Conservation (phyloP, 2,113 vertebrate species). For the Brienomyrus longianalis region DNA sequence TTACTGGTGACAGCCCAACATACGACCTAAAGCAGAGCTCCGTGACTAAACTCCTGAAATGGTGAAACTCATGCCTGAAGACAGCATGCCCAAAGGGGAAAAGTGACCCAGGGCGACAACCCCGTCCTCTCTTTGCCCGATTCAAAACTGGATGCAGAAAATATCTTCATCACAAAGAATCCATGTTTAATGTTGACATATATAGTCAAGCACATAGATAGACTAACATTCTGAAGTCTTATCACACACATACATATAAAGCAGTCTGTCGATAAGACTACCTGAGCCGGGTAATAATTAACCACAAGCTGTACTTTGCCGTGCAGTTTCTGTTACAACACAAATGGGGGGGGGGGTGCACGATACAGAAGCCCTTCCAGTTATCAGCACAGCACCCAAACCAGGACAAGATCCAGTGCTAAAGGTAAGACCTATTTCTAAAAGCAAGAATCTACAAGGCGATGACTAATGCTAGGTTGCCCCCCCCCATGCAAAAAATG, state of each 20-base stretch:
- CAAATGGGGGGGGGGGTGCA: background rate
- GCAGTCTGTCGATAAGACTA: background rate
- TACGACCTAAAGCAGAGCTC: background rate
- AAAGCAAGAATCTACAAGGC: background rate
- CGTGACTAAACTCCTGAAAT: background rate
- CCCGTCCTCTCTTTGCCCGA: background rate
- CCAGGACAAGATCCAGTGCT: background rate
- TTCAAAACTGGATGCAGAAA: background rate
- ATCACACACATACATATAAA: slow-evolving; percentile 23
- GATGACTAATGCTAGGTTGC: background rate
- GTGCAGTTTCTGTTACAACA: background rate
- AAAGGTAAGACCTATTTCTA: background rate
- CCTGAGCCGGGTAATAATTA: background rate
- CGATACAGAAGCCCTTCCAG: background rate
- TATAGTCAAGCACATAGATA: background rate
- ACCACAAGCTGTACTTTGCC: background rate
- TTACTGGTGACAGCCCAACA: background rate
- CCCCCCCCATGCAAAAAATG: background rate
- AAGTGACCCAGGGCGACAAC: background rate
- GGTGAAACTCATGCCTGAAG: background rate
- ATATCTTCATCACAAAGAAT: background rate
- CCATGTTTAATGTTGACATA: background rate
- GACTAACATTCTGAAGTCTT: background rate
- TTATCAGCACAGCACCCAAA: background rate
- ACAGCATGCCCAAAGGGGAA: background rate